phyloP scores from a whole-genome alignment of 2,797 vertebrate genomes.

The Sarcoramphus papa region DNA sequence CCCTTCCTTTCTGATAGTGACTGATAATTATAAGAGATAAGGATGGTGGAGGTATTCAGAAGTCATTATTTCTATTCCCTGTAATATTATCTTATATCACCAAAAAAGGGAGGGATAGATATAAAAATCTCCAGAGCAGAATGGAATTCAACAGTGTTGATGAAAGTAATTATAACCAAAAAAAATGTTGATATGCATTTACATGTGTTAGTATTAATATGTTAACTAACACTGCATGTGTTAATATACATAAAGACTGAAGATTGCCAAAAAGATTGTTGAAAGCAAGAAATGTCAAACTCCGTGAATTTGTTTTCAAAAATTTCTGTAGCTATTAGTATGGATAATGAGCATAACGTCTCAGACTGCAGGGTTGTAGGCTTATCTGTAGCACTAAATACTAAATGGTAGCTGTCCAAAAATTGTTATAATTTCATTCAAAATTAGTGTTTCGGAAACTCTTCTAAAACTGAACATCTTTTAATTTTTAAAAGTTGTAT shows the following conservation, averaged over 20 bases:
- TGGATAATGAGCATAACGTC: background rate
- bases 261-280: constrained; percentile 29
- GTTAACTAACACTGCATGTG: constrained; percentile 47
- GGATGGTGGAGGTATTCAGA: background rate
- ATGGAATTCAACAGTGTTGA: background rate
- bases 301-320: constrained; percentile 1
- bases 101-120: background rate
- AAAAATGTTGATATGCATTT: constrained; percentile 31
- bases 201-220: constrained; percentile 37
- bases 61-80: background rate
- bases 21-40: background rate
- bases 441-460: background rate
- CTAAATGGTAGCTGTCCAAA: background rate
- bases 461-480: background rate
- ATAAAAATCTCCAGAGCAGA: background rate
- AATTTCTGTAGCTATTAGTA: background rate
- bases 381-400: background rate
- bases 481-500: background rate
- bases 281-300: constrained; percentile 35
- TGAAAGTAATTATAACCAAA: background rate
- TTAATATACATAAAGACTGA: constrained; percentile 34
- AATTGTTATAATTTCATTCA: background rate
- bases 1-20: background rate
- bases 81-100: background rate
- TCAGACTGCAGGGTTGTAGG: background rate